Evolutionary conservation across 2,797 vertebrate species (phyloP).

Genomic region (Sebastes hubbsi): DNA sequence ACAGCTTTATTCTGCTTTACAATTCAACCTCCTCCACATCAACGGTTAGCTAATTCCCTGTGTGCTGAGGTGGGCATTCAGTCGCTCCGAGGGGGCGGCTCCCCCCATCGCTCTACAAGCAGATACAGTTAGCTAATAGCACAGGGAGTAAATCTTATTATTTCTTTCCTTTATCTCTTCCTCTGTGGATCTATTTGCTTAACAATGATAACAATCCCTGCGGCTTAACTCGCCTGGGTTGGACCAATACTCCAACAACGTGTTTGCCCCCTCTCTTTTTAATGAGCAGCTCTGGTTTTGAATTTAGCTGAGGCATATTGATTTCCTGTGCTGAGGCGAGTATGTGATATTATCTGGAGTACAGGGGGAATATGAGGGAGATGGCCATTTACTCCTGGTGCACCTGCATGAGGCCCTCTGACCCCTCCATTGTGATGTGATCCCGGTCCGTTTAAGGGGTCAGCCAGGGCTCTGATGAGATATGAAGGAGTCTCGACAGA

Average conservation of each 20-base stretch:
- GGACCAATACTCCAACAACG: slow-evolving; percentile 39
- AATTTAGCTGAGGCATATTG: slow-evolving; percentile 72
- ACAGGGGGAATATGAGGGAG: slow-evolving; percentile 39
- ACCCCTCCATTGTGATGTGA: slow-evolving; percentile 66
- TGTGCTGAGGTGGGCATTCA: slow-evolving; percentile 63
- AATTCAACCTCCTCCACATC: slow-evolving; percentile 26
- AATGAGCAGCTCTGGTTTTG: slow-evolving; percentile 74
- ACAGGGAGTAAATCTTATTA: slow-evolving; percentile 62
- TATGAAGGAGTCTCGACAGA: slow-evolving; percentile 41
- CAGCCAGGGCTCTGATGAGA: slow-evolving; percentile 47
- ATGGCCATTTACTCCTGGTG: slow-evolving; percentile 47
- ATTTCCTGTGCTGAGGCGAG: slow-evolving; percentile 66
- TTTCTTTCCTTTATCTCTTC: slow-evolving; percentile 44
- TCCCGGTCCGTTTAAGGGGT: slow-evolving; percentile 69
- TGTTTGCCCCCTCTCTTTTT: slow-evolving; percentile 63
- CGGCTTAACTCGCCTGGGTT: slow-evolving; percentile 60
- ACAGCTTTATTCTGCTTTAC: slow-evolving; percentile 27
- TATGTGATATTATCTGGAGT: slow-evolving; percentile 70
- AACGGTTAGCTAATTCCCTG: slow-evolving; percentile 60
- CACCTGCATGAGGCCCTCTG: slow-evolving; percentile 36
- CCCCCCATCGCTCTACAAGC: slow-evolving; percentile 26
- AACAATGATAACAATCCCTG: slow-evolving; percentile 71
- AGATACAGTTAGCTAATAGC: slow-evolving; percentile 64
- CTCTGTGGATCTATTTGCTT: slow-evolving; percentile 72
- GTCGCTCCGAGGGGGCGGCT: not conserved